Evolutionary conservation across 2,888 invertebrate genomes (phyloP).

Genomic region (Volucella inflata): DNA sequence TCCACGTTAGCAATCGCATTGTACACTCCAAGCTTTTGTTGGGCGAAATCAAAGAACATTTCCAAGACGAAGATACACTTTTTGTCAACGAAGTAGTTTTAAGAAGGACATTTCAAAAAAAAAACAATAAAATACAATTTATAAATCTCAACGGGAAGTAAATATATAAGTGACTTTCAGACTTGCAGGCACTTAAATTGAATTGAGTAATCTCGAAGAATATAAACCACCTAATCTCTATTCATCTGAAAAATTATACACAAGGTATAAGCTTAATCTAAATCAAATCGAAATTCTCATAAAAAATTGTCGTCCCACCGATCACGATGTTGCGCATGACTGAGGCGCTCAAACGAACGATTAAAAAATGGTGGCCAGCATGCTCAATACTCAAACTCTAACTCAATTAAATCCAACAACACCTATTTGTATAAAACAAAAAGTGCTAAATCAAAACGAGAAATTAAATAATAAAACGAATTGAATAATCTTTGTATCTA

Average conservation of each 20-base stretch:
- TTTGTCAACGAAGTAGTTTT: too few species aligned
- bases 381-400: background rate
- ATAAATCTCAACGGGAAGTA: too few species aligned
- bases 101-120: too few species aligned
- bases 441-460: conserved; percentile 43
- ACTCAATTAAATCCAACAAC: too few species aligned
- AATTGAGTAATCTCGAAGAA: background rate
- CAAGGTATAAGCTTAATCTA: conserved; percentile 21
- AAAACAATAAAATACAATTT: too few species aligned
- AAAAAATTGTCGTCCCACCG: conserved; percentile 8
- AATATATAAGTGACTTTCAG: too few species aligned
- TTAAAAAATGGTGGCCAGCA: conserved; percentile 27
- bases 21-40: too few species aligned
- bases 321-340: background rate
- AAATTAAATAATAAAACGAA: conserved; percentile 42
- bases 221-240: conserved; percentile 8
- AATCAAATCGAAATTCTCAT: conserved; percentile 32
- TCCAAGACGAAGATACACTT: too few species aligned
- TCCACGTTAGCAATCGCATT: too few species aligned
- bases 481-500: conserved; percentile 44
- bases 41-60: too few species aligned
- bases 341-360: background rate
- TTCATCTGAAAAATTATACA: conserved; percentile 42
- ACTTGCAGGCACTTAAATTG: too few species aligned
- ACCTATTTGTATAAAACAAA: background rate